A percentile compares a stretch with the other conserved stretches of the same genome.
Conservation (phyloP, 2,797 vertebrate genomes). For the Argyrosomus regius region DNA sequence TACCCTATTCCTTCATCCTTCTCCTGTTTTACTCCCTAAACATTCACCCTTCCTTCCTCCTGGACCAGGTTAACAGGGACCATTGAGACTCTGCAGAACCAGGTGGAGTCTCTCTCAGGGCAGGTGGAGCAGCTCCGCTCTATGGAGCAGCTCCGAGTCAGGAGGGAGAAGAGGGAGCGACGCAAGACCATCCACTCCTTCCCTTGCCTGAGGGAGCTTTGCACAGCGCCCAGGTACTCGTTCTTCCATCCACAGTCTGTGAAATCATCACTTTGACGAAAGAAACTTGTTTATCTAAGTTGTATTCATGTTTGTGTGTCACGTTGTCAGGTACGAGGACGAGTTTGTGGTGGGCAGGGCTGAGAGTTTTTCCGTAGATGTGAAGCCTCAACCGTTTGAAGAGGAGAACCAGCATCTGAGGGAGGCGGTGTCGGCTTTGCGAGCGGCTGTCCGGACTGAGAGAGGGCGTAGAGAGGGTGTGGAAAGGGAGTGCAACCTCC, state of each 20-base stretch:
- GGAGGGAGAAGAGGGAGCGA: slow-evolving; percentile 92
- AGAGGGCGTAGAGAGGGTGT: slow-evolving; percentile 91
- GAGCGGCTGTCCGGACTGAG: slow-evolving; percentile 91
- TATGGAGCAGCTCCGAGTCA: slow-evolving; percentile 92
- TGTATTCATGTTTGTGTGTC: neutral
- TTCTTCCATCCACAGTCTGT: no score
- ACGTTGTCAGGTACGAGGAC: slow-evolving; percentile 89
- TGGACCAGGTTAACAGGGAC: slow-evolving; percentile 89
- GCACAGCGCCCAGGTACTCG: slow-evolving; percentile 84
- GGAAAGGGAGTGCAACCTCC: slow-evolving; percentile 90
- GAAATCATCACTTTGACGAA: neutral
- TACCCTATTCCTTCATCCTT: no score
- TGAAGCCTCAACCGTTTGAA: slow-evolving; percentile 89
- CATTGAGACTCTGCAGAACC: slow-evolving; percentile 91
- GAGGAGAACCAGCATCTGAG: slow-evolving; percentile 94
- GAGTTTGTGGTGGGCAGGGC: slow-evolving; percentile 87
- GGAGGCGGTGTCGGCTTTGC: slow-evolving; percentile 90
- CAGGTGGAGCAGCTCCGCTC: slow-evolving; percentile 92
- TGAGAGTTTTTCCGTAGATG: slow-evolving; percentile 86
- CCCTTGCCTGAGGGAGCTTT: slow-evolving; percentile 93
- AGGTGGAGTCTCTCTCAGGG: slow-evolving; percentile 92
- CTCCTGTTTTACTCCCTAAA: neutral
- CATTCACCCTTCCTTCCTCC: neutral
- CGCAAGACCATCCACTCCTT: slow-evolving; percentile 96
- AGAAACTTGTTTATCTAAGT: neutral